phyloP scores from a whole-genome alignment of 2,888 invertebrate genomes.

The Lamellibrachia columna region DNA sequence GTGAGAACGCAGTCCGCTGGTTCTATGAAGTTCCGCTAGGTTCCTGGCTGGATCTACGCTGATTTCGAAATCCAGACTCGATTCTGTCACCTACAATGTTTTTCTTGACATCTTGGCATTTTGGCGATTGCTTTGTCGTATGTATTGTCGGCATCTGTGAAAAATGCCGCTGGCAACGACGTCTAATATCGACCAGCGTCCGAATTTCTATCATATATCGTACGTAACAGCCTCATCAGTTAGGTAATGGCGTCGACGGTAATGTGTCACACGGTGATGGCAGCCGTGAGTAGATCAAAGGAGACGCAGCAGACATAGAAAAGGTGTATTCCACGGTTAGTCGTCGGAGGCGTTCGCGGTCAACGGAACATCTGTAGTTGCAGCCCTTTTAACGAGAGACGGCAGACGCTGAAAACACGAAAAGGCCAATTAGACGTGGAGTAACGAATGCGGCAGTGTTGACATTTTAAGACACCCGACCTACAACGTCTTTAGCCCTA shows the following conservation, averaged over 20 bases:
- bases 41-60: background rate
- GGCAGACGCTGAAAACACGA: background rate
- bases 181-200: background rate
- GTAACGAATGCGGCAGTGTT: too few species aligned
- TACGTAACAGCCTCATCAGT: too few species aligned
- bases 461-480: background rate
- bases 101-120: background rate
- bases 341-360: background rate
- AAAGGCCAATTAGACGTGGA: background rate
- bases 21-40: background rate
- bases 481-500: background rate
- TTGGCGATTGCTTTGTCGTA: background rate
- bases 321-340: too few species aligned
- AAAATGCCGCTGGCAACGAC: background rate
- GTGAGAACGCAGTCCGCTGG: background rate
- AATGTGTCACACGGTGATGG: too few species aligned
- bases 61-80: background rate
- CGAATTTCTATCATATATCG: background rate
- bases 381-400: background rate
- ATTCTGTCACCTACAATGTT: background rate
- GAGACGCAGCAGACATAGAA: too few species aligned
- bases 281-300: too few species aligned
- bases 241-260: too few species aligned
- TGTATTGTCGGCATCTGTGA: background rate
- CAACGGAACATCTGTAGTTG: background rate